Conservation (phyloP, 2,113 vertebrate genomes). For the Aldabrachelys gigantea region DNA sequence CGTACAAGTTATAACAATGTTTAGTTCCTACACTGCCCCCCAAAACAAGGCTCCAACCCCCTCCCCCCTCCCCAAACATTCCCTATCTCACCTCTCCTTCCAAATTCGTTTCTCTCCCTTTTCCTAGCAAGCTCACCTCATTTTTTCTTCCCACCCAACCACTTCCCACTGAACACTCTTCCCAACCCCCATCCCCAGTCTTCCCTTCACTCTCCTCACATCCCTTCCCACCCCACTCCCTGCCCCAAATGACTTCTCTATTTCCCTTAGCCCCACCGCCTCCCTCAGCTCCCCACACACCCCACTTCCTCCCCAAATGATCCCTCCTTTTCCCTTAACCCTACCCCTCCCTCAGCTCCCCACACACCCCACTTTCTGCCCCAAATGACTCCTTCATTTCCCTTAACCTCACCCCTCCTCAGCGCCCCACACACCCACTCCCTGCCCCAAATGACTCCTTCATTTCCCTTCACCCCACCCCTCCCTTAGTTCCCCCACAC, state of each 20-base stretch:
- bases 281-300: no score
- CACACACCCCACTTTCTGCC: no score
- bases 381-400: not conserved
- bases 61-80: not conserved
- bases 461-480: not conserved
- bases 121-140: not conserved
- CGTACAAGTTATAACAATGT: not conserved
- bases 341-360: no score
- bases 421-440: not conserved
- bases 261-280: not conserved
- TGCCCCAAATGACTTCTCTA: not conserved
- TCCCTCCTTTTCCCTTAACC: not conserved
- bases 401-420: not conserved
- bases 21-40: not conserved
- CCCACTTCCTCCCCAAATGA: not conserved
- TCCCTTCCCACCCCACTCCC: not conserved
- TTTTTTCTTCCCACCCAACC: not conserved
- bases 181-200: not conserved
- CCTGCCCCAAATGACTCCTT: not conserved
- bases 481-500: no score
- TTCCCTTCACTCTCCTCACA: not conserved
- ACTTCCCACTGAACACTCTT: not conserved
- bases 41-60: no score
- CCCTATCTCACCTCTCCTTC: no score
- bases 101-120: not conserved